Evolutionary conservation across 2,113 vertebrate species (phyloP), one percentile per base, ranked within the genome.

Genomic region (Megaleporinus macrocephalus): DNA sequence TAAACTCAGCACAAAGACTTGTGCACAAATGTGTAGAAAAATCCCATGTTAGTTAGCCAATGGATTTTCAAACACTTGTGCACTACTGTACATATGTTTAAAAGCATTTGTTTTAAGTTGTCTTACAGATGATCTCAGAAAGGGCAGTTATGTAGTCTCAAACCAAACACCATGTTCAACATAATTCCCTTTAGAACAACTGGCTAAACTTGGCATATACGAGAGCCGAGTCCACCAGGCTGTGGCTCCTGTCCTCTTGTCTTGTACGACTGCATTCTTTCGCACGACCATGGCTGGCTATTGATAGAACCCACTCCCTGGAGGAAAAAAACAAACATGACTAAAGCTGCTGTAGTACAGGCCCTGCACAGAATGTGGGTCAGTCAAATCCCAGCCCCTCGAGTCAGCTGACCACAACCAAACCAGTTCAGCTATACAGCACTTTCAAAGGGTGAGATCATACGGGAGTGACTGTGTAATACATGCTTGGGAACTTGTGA

Each of bases 311-410:
- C 9, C 44, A 65, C 20, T 87, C 86, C 82, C 84, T 44, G 2
- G 75, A 84, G 83, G 1, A 79, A 53, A 71, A 72, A 85, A 30
- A 81, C 85, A 78, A 84, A 81, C 68, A 65, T 66, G 66, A 81
- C 71, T 84, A 73, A 83, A 72, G 82, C 85, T 84, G 86, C 82
- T 86, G 41, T 77, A 29, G 70, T 76, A 18, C 47, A 59, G 65
- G 57, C 73, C 10, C n/a, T 61, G 49, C 20, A 26, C 61, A 53
- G 74, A 87, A 88, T 87, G 86, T 89, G 84, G 88, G 86, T 88
- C 88, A 87, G 51, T 66, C 51, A 75, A 66, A 79, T 83, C 76
- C 72, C 15, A 66, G 83, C 73, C 36, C 41, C 57, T 22, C 49
- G 29, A 63, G 76, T 87, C 85, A 85, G 83, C 83, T 88, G 83